phyloP scores from a whole-genome alignment of 2,797 vertebrate species.

The Poeciliopsis paucimaculata region DNA sequence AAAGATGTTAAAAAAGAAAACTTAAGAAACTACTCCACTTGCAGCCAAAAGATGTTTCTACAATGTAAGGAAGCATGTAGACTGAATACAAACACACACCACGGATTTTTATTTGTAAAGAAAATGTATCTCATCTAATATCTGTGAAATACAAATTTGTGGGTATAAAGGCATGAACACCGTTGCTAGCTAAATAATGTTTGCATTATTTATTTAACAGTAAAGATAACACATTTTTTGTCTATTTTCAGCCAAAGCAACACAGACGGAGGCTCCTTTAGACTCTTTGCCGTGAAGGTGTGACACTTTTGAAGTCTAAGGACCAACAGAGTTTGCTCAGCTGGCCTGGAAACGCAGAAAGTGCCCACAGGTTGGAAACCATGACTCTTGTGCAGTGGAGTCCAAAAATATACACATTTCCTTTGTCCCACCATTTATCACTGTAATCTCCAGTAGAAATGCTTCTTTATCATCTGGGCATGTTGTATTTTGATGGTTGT shows the following conservation, averaged over 20 bases:
- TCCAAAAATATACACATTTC: constrained; percentile 30
- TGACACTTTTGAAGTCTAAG: constrained; percentile 55
- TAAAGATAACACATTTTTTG: constrained; percentile 26
- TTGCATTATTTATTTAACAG: neutral
- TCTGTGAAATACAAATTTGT: neutral
- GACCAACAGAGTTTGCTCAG: constrained; percentile 50
- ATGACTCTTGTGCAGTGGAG: constrained; percentile 43
- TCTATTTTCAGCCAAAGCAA: constrained; percentile 77
- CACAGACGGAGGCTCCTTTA: constrained; percentile 80
- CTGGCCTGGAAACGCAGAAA: constrained; percentile 54
- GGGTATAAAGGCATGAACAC: neutral
- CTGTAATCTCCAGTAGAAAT: constrained; percentile 39
- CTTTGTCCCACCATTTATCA: constrained; percentile 31
- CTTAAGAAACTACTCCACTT: neutral
- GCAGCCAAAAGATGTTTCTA: neutral
- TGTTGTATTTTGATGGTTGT: constrained; percentile 29
- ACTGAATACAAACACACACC: neutral
- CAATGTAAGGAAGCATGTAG: neutral
- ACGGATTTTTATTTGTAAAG: neutral
- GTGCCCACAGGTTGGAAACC: constrained; percentile 53
- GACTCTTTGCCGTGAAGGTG: constrained; percentile 79
- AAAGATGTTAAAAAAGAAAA: neutral
- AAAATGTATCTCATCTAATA: no score
- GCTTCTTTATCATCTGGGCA: constrained; percentile 1
- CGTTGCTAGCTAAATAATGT: no score